Evolutionary conservation across 2,797 vertebrate species (phyloP).

Genomic region (Margarornis squamiger): DNA sequence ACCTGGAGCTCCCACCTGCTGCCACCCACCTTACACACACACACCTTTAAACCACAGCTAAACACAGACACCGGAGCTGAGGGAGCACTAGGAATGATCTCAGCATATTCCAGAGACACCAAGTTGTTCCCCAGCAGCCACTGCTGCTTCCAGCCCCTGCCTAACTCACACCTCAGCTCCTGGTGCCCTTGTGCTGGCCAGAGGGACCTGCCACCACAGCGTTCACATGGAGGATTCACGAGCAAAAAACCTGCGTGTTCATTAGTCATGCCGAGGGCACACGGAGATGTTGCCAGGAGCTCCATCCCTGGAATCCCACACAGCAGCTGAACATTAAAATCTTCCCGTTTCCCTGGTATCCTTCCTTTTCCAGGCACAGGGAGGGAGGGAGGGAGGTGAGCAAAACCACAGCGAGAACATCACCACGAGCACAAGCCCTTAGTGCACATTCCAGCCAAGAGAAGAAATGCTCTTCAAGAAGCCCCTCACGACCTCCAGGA

Average conservation of each 20-base stretch:
- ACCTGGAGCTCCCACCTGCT: background rate
- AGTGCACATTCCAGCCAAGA: background rate
- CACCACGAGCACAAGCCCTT: background rate
- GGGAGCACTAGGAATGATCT: background rate
- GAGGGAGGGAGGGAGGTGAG: background rate
- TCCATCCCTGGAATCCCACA: slow-evolving; percentile 21
- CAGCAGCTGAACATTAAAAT: background rate
- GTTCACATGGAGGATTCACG: background rate
- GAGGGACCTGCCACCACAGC: background rate
- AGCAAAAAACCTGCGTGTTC: background rate
- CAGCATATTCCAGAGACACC: background rate
- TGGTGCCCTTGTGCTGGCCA: background rate
- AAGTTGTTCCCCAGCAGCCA: background rate
- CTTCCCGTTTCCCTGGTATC: background rate
- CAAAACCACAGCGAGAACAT: background rate
- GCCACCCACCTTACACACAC: background rate
- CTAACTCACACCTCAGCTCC: background rate
- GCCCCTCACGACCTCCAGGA: background rate
- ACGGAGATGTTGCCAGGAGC: background rate
- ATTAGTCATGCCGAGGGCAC: background rate
- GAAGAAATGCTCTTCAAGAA: background rate
- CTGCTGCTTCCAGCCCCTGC: background rate
- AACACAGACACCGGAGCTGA: background rate
- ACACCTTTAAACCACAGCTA: background rate
- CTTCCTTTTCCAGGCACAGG: background rate